Evolutionary conservation across 23 tunicate species (phyloP).

Genomic region (Phallusia fumigata): DNA sequence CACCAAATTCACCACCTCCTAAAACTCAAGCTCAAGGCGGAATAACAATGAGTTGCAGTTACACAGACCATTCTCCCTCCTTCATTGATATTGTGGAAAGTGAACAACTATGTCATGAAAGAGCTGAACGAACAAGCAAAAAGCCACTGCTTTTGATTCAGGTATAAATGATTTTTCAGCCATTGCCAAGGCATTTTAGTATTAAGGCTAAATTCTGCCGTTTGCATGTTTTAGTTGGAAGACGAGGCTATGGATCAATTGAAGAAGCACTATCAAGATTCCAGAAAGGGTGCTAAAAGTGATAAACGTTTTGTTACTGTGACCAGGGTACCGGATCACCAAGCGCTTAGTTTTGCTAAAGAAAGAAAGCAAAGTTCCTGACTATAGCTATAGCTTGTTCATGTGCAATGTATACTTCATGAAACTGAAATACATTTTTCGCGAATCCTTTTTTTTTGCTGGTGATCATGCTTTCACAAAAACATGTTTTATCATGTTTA

Average conservation of each 20-base stretch:
- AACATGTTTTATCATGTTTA: background rate
- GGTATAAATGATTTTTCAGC: slow-evolving; percentile 15
- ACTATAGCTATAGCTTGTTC: background rate
- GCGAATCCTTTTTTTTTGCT: too few relatives aligned
- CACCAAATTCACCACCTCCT: slow-evolving; percentile 11
- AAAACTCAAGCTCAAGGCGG: background rate
- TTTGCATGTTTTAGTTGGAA: slow-evolving; percentile 44
- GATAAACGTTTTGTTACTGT: slow-evolving; percentile 43
- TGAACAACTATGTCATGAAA: slow-evolving; percentile 29
- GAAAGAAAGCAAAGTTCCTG: background rate
- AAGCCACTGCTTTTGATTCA: slow-evolving; percentile 42
- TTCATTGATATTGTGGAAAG: slow-evolving; percentile 47
- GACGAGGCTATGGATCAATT: slow-evolving; percentile 67
- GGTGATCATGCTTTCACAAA: background rate
- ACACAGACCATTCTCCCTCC: background rate
- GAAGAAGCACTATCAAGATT: slow-evolving; percentile 36
- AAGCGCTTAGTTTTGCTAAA: background rate
- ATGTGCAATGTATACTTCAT: background rate
- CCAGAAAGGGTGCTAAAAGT: background rate
- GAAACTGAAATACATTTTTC: too few relatives aligned
- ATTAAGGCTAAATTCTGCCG: too few relatives aligned
- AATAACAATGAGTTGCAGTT: background rate
- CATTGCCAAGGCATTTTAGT: too few relatives aligned
- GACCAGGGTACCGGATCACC: slow-evolving; percentile 15
- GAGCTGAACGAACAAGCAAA: slow-evolving; percentile 26